Conservation (phyloP, 2,888 invertebrate genomes). For the Galeruca laticollis region DNA sequence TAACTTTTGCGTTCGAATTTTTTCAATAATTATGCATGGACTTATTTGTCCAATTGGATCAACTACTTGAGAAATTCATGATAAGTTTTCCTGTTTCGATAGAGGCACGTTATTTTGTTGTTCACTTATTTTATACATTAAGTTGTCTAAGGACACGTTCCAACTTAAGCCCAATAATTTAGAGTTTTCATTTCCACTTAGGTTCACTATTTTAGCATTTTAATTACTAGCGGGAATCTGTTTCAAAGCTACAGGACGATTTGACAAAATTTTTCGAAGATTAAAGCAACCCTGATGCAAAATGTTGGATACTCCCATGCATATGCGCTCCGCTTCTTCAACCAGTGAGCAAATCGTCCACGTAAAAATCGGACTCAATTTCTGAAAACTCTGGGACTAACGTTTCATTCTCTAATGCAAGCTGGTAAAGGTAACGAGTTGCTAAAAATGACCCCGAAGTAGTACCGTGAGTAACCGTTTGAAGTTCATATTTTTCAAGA, state of each 20-base stretch:
- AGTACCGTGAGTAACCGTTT: too few relatives aligned
- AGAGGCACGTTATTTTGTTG: neutral
- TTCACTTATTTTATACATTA: conserved; percentile 17
- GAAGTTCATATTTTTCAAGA: too few relatives aligned
- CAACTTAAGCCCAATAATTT: conserved; percentile 43
- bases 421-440: too few relatives aligned
- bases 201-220: conserved; percentile 30
- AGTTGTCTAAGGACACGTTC: conserved; percentile 22
- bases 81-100: conserved; percentile 34
- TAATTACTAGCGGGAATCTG: conserved; percentile 1
- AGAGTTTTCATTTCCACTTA: conserved; percentile 35
- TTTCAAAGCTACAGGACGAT: conserved; percentile 31
- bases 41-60: conserved; percentile 46
- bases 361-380: too few relatives aligned
- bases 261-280: conserved; percentile 38
- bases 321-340: conserved; percentile 1
- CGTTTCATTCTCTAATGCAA: too few relatives aligned
- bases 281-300: conserved; percentile 36
- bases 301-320: conserved; percentile 8
- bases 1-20: conserved; percentile 41
- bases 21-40: conserved; percentile 42
- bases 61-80: conserved; percentile 41
- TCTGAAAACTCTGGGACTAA: too few relatives aligned
- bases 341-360: conserved; percentile 21
- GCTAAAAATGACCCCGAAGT: too few relatives aligned